Base-by-base conservation (phyloP, 2,113 vertebrate genomes). In the Lonchura striata region DNA sequence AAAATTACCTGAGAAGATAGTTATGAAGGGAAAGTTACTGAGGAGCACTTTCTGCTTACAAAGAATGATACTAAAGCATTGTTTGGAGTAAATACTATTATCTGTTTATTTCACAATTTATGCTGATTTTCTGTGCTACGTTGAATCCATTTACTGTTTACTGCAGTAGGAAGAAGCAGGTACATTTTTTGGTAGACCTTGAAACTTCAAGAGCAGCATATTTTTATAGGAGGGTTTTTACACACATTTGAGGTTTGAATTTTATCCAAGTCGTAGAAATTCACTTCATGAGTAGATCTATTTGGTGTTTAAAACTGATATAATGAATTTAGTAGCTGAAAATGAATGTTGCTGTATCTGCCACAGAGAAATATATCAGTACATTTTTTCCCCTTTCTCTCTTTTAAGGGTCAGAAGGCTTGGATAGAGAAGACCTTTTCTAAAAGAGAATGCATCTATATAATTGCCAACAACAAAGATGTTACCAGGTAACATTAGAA, bases 341-440 rank as follows among this genome's bases (percentile, higher is more conserved):
- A 91, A 61, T 12, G 20, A 61, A 37, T 60, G 8, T 85, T 86
- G 31, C 46, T 50, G 1, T 42, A 11, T 33, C 18, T 61, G 60
- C 44, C 22, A 60, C 30, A 47, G 7, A 64, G 19, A 82, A 75
- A 50, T 64, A 14, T 41, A 25, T 57, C 44, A 42, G 9, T 69
- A 60, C 1, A 0, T 35, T 42, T 15, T 23, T 49, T 44, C 76
- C 4, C 8, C 25, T 91, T 95, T 42, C 76, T 92, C 93, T 80
- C 64, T 84, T 86, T 92, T n/a, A 94, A 99, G 99, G 98, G 98
- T 88, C 98, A 99, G 84, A 99, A 98, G 96, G 98, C 98, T 75
- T 99, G 99, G 99, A 99, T 99, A 93, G 99, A 99, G 94, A 99
- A 98, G 94, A 99, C 98, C 15, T 99, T 99, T 93, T 97, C 96